Evolutionary conservation across 2,797 vertebrate genomes (phyloP), one percentile per base, ranked within the genome.

Genomic region (Chelonia mydas): DNA sequence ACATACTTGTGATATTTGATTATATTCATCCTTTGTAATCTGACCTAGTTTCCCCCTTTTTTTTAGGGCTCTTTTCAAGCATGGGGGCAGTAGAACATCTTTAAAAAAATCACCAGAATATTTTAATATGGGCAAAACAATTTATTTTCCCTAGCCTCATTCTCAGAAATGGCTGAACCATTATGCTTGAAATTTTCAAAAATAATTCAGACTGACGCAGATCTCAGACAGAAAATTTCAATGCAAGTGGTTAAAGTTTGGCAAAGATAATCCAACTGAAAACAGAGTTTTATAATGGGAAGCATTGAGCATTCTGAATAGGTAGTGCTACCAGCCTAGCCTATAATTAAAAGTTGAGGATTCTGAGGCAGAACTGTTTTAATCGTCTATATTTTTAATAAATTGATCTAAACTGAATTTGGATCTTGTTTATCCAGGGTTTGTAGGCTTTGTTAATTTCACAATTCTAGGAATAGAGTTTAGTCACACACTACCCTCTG

Each of bases 171-270:
- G 49, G 37, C 33, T 94, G 31, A 83, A 83, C 9, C 49, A 81
- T 89, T 91, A 90, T 81, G 19, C n/a, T 27, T 92, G 79, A 90
- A 90, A 54, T 83, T 65, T n/a, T 65, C 61, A 84, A 84, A 93
- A 90, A 28, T 31, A 94, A 82, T 85, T 84, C 1, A 2, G 7
- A 78, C 68, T 61, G 37, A 94, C 88, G 81, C 2, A 84, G 90
- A 87, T 92, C 51, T 16, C 90, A 93, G 88, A 83, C 61, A 74
- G 94, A 83, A 93, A 91, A 72, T 92, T 93, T 89, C 88, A 51
- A 5, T 89, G 13, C 8, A 68, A 59, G 28, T 61, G 59, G n/a
- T n/a, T 68, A 37, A 68, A 37, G 31, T 31, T 59, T 59, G 57
- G 10, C 28, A 31, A 31, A 59, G 27, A 59, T 59, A 31, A 87